Percentiles rank a stretch among this genome's conserved stretches.
These are phyloP conservation scores for Sinonovacula constricta DNA, from an alignment of 1,140 invertebrate genomes.

Conservation along the genomic window DNA sequence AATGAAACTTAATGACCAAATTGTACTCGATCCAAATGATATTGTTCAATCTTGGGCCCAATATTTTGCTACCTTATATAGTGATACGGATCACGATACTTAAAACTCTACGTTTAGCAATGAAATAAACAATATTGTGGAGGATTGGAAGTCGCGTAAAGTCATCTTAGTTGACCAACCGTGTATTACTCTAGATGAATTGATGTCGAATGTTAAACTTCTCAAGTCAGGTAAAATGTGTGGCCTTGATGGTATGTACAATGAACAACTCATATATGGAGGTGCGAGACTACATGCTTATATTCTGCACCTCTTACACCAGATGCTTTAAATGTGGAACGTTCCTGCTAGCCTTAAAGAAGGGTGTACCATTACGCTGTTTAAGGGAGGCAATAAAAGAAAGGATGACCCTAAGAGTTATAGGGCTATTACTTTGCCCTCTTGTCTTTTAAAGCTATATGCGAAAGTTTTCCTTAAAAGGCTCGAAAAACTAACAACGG, in stretches of 20 bases:
- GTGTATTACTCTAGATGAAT: too few species aligned
- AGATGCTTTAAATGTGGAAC: neutral
- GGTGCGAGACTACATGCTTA: neutral
- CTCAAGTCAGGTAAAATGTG: slow-evolving; percentile 8
- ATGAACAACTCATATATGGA: slow-evolving; percentile 24
- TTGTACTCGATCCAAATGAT: too few species aligned
- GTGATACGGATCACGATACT: too few species aligned
- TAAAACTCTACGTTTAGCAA: too few species aligned
- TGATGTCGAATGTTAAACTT: too few species aligned
- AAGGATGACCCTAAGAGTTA: slow-evolving; percentile 15
- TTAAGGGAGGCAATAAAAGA: slow-evolving; percentile 17
- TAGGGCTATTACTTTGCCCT: neutral
- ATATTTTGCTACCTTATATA: too few species aligned
- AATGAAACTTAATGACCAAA: too few species aligned
- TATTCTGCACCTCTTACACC: neutral
- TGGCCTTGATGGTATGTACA: neutral
- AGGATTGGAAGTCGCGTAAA: neutral
- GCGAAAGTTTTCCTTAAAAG: neutral
- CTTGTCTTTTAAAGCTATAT: neutral
- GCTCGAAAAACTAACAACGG: neutral
- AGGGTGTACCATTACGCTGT: slow-evolving; percentile 9
- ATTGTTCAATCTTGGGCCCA: too few species aligned
- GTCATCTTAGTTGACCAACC: too few species aligned
- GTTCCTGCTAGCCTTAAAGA: slow-evolving; percentile 12
- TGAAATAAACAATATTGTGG: too few species aligned